Percentiles rank a stretch among this genome's conserved stretches.
phyloP scores from a whole-genome alignment of 2,113 vertebrate species.

The Melanotaenia duboulayi region DNA sequence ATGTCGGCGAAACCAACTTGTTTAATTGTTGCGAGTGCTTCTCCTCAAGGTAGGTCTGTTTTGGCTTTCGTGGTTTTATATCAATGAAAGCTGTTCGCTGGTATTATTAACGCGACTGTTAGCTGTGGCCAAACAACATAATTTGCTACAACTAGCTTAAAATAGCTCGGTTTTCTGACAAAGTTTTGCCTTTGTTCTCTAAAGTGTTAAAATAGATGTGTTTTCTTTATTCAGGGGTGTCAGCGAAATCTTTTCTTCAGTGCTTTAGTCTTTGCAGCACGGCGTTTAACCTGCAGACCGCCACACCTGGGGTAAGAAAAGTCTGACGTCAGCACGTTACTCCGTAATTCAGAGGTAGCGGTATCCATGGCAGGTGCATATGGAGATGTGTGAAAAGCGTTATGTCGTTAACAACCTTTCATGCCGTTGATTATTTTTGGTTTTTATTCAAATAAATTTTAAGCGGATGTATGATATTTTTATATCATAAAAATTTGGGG shows the following conservation, averaged over 20 bases:
- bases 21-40: slow-evolving; percentile 77
- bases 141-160: neutral
- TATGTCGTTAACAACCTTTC: too few relatives aligned
- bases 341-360: neutral
- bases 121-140: neutral
- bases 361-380: slow-evolving; percentile 4
- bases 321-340: slow-evolving; percentile 8
- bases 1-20: slow-evolving; percentile 78
- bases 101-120: neutral
- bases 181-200: neutral
- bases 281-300: slow-evolving; percentile 94
- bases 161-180: neutral
- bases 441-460: too few relatives aligned
- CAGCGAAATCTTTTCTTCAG: slow-evolving; percentile 91
- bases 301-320: slow-evolving; percentile 93
- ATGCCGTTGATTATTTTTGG: too few relatives aligned
- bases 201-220: neutral
- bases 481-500: too few relatives aligned
- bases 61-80: neutral
- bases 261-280: slow-evolving; percentile 88
- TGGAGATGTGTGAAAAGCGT: neutral
- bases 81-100: neutral
- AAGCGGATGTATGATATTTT: too few relatives aligned
- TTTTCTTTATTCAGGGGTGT: slow-evolving; percentile 86
- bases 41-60: slow-evolving; percentile 64